phyloP scores from a whole-genome alignment of 2,888 invertebrate species.

The Andrena hattorfiana region DNA sequence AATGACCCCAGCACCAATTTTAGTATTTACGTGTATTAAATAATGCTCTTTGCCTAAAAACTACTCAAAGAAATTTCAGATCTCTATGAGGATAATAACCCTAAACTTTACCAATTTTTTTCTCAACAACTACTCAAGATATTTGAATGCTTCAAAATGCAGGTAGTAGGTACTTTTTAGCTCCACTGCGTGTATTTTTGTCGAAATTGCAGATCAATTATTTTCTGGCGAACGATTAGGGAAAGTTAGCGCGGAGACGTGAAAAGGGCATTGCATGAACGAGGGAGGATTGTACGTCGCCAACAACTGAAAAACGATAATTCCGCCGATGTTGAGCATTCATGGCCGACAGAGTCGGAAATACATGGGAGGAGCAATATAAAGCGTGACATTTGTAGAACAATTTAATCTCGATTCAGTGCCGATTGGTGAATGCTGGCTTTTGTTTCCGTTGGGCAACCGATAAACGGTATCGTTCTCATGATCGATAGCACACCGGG shows the following conservation, averaged over 20 bases:
- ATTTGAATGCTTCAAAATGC: no score
- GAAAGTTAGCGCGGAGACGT: not conserved
- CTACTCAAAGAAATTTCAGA: no score
- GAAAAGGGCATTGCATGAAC: not conserved
- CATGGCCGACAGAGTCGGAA: not conserved
- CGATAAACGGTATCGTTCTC: conserved; percentile 53
- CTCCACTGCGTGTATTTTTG: no score
- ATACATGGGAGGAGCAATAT: conserved; percentile 3
- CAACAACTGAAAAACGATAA: conserved; percentile 1
- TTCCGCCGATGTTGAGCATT: not conserved
- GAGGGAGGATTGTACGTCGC: conserved; percentile 16
- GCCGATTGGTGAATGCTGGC: not conserved
- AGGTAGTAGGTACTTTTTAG: no score
- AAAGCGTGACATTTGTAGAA: conserved; percentile 33
- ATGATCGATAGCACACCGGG: conserved; percentile 47
- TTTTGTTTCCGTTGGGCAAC: conserved; percentile 46
- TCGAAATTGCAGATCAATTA: no score
- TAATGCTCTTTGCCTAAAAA: no score
- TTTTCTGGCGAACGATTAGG: not conserved
- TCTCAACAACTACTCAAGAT: no score
- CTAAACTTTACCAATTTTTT: no score
- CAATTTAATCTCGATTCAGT: conserved; percentile 40
- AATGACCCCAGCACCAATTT: no score
- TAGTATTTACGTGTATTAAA: no score
- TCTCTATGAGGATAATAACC: no score